Evolutionary conservation across 2,113 vertebrate genomes (phyloP).

Genomic region (Phoxinus phoxinus): DNA sequence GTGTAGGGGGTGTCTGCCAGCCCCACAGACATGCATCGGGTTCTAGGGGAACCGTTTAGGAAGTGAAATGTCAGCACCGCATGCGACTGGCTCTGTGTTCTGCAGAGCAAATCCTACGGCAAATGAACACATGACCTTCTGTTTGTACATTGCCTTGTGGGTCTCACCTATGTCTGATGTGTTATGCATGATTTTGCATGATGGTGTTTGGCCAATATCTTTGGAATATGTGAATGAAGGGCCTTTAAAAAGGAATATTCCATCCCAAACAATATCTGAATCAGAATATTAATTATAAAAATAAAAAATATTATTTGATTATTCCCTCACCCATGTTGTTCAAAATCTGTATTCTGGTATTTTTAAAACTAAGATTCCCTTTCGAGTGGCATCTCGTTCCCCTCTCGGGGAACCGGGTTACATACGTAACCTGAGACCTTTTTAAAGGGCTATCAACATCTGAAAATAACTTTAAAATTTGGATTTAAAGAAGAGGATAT

Average conservation of each 20-base stretch:
- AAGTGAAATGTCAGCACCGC: slow-evolving; percentile 45
- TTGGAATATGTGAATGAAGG: background rate
- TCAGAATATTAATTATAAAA: too few relatives aligned
- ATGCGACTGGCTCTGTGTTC: slow-evolving; percentile 4
- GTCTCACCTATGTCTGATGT: slow-evolving; percentile 38
- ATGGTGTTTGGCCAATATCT: background rate
- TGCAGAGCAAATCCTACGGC: slow-evolving; percentile 13
- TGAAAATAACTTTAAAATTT: too few relatives aligned
- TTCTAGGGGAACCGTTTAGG: slow-evolving; percentile 28
- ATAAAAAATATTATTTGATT: too few relatives aligned
- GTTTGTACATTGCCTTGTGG: slow-evolving; percentile 52
- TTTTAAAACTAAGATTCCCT: too few relatives aligned
- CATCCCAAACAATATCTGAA: too few relatives aligned
- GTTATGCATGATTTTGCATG: slow-evolving; percentile 48
- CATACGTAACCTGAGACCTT: too few relatives aligned
- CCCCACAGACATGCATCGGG: slow-evolving; percentile 37
- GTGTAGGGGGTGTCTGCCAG: slow-evolving; percentile 51
- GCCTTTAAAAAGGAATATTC: background rate
- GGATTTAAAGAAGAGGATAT: too few relatives aligned
- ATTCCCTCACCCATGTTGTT: too few relatives aligned
- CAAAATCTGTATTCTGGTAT: too few relatives aligned
- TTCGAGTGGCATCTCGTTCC: too few relatives aligned
- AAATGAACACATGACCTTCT: slow-evolving; percentile 22
- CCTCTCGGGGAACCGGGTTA: too few relatives aligned
- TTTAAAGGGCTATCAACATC: too few relatives aligned